phyloP scores from a whole-genome alignment of 2,797 vertebrate species.

The Enteromius thamalakanensis region DNA sequence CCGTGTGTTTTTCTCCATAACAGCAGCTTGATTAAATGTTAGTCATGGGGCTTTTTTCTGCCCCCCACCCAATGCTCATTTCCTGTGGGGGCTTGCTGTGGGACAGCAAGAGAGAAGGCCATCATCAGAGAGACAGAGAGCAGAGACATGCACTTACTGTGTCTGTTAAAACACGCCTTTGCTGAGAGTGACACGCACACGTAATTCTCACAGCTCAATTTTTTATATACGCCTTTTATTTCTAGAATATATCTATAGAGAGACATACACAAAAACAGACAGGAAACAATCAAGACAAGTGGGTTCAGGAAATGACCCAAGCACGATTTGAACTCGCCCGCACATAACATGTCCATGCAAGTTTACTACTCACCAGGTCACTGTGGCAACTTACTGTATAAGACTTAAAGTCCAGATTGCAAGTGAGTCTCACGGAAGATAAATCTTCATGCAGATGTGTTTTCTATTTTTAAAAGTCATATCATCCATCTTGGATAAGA shows the following conservation, averaged over 20 bases:
- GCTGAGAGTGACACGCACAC: neutral
- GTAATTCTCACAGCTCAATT: slow-evolving; percentile 8
- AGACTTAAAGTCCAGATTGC: neutral
- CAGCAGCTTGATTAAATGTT: slow-evolving; percentile 54
- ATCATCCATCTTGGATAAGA: neutral
- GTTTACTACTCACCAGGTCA: neutral
- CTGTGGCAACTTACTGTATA: neutral
- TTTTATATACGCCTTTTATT: neutral
- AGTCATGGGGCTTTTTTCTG: slow-evolving; percentile 64
- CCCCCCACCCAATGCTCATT: slow-evolving; percentile 74
- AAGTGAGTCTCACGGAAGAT: neutral
- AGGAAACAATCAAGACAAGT: neutral
- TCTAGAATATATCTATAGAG: slow-evolving; percentile 3
- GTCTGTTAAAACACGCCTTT: neutral
- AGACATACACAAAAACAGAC: neutral
- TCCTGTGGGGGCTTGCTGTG: slow-evolving; percentile 70
- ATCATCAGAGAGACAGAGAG: slow-evolving; percentile 32
- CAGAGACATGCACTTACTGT: slow-evolving; percentile 13
- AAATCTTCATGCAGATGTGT: neutral
- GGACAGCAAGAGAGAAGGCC: slow-evolving; percentile 47
- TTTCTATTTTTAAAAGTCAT: neutral
- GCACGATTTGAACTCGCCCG: neutral
- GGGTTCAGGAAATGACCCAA: slow-evolving; percentile 6
- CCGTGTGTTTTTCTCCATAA: slow-evolving; percentile 52
- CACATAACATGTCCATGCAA: neutral